A percentile compares a stretch with the other conserved stretches of the same genome.
Conservation (phyloP, 2,113 vertebrate genomes). For the Pteruthius melanotis region DNA sequence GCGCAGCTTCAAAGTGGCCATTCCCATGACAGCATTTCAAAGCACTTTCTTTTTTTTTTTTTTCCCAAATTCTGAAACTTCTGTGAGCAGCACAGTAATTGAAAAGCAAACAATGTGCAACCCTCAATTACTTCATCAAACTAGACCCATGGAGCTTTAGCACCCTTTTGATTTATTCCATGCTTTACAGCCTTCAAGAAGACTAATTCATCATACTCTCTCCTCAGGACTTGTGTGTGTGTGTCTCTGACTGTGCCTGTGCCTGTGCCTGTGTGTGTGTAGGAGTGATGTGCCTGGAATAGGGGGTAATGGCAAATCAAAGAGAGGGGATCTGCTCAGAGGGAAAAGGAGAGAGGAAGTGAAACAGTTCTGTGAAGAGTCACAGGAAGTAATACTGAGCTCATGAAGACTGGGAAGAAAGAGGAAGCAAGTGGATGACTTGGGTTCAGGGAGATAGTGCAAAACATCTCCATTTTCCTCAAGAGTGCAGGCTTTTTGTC, state of each 20-base stretch:
- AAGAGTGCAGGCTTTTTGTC: not conserved
- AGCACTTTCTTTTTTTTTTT: not conserved
- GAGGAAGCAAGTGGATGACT: not conserved
- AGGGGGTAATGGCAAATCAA: not conserved
- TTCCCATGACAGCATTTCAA: constrained; percentile 40
- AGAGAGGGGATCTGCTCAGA: not conserved
- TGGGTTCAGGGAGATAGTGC: not conserved
- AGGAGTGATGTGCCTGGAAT: not conserved
- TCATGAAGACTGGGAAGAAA: not conserved
- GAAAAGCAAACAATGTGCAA: not conserved
- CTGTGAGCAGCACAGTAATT: not conserved
- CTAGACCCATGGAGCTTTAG: not conserved
- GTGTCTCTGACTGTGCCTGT: too few relatives aligned
- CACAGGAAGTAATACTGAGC: not conserved
- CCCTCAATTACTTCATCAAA: not conserved
- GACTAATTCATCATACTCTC: not conserved
- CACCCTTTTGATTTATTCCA: not conserved
- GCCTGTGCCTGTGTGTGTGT: not conserved
- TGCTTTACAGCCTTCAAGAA: not conserved
- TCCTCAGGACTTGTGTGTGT: not conserved
- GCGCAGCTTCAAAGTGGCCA: constrained; percentile 26
- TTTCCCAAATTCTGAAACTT: not conserved
- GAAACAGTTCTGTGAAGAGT: not conserved
- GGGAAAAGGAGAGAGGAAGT: not conserved
- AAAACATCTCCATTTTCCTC: not conserved